Evolutionary conservation across 1,140 invertebrate species (phyloP).

Genomic region (Argopecten irradians): DNA sequence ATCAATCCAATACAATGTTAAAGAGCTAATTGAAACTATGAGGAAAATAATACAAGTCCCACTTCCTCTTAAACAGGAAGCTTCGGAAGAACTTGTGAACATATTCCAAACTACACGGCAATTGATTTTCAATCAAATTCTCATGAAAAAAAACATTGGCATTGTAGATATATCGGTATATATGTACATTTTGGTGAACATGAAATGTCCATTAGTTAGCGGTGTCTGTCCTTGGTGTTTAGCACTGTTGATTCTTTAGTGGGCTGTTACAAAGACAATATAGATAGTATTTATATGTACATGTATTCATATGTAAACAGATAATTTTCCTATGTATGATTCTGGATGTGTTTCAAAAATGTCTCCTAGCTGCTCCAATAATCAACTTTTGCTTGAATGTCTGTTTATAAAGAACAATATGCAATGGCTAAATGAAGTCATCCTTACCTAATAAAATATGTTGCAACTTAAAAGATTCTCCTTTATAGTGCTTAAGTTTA

Average conservation of each 20-base stretch:
- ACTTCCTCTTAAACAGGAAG: background rate
- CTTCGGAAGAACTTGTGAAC: background rate
- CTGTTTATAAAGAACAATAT: no score
- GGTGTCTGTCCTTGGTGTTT: background rate
- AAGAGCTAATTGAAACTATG: background rate
- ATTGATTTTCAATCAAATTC: slow-evolving; percentile 17
- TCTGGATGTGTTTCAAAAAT: no score
- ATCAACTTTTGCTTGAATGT: no score
- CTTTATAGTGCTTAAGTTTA: no score
- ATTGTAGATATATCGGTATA: background rate
- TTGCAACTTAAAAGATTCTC: no score
- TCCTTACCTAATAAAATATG: no score
- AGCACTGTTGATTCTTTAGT: background rate
- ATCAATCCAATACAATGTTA: background rate
- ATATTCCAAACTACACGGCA: background rate
- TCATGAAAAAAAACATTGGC: background rate
- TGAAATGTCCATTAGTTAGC: background rate
- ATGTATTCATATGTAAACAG: no score
- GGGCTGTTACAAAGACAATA: no score
- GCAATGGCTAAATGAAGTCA: no score
- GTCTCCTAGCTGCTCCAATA: no score
- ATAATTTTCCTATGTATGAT: no score
- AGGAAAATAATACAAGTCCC: background rate
- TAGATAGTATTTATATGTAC: no score
- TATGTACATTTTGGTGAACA: background rate